Percentiles rank a stretch among this genome's conserved stretches.
phyloP scores from a whole-genome alignment of 2,797 vertebrate genomes.

The Sparidentex hasta region DNA sequence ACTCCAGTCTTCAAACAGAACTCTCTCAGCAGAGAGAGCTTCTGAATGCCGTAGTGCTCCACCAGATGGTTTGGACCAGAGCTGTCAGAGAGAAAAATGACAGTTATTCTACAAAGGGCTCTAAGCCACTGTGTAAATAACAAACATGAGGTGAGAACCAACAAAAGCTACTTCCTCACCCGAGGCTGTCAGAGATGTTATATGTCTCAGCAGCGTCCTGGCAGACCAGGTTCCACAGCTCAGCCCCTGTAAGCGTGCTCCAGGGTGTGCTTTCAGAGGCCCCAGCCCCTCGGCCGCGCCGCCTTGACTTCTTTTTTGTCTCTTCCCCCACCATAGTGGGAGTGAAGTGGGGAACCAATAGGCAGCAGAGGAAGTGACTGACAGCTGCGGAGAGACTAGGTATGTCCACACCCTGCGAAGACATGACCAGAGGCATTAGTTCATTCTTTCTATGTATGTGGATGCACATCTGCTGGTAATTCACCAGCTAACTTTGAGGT shows the following conservation, averaged over 20 bases:
- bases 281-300: slow-evolving; percentile 79
- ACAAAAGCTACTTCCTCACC: slow-evolving; percentile 68
- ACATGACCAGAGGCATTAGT: slow-evolving; percentile 33
- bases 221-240: slow-evolving; percentile 87
- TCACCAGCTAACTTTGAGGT: background rate
- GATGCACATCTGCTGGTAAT: background rate
- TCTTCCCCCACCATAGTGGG: slow-evolving; percentile 75
- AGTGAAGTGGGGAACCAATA: slow-evolving; percentile 83
- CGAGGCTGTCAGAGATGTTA: slow-evolving; percentile 79
- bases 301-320: slow-evolving; percentile 83
- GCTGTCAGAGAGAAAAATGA: slow-evolving; percentile 67
- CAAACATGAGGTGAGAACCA: slow-evolving; percentile 10
- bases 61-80: slow-evolving; percentile 84
- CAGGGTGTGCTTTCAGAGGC: slow-evolving; percentile 71
- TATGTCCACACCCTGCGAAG: slow-evolving; percentile 84
- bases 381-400: slow-evolving; percentile 85
- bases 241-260: slow-evolving; percentile 77
- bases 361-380: slow-evolving; percentile 89
- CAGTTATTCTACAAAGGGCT: slow-evolving; percentile 5
- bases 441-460: background rate
- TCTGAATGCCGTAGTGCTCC: slow-evolving; percentile 86
- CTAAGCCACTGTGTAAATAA: slow-evolving; percentile 1
- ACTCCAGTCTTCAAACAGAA: slow-evolving; percentile 89
- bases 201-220: slow-evolving; percentile 86
- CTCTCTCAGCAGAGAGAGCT: slow-evolving; percentile 87